Evolutionary conservation across 2,888 invertebrate genomes (phyloP).

Genomic region (Spilosoma lubricipeda): DNA sequence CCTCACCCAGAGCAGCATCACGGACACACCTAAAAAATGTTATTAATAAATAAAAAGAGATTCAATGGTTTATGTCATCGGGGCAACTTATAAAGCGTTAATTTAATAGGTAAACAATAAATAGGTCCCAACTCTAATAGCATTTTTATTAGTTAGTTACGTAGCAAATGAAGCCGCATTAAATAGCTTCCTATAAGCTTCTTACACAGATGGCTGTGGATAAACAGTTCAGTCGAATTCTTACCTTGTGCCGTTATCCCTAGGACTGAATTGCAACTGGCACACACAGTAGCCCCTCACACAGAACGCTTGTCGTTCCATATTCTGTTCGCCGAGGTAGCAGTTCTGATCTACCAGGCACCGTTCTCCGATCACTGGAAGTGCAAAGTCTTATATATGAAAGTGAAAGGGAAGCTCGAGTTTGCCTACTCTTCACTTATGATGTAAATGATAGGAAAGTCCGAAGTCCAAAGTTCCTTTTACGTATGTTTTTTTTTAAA

Average conservation of each 20-base stretch:
- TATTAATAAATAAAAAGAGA: too few relatives aligned
- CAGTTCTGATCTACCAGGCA: conserved; percentile 81
- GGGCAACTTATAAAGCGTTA: too few relatives aligned
- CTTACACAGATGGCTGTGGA: neutral
- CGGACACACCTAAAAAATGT: conserved; percentile 71
- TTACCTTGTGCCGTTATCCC: conserved; percentile 81
- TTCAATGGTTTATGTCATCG: too few relatives aligned
- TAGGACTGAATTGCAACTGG: conserved; percentile 77
- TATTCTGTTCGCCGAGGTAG: conserved; percentile 65
- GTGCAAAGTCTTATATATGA: neutral
- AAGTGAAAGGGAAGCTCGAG: neutral
- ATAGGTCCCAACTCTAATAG: too few relatives aligned
- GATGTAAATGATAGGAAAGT: too few relatives aligned
- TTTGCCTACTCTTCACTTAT: neutral
- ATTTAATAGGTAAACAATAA: too few relatives aligned
- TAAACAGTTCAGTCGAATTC: conserved; percentile 9
- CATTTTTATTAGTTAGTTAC: neutral
- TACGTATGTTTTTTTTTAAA: too few relatives aligned
- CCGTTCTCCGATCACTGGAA: conserved; percentile 77
- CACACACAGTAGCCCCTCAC: conserved; percentile 81
- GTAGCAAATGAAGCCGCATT: neutral
- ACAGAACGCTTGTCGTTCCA: conserved; percentile 76
- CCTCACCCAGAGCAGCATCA: conserved; percentile 76
- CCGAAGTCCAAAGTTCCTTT: too few relatives aligned
- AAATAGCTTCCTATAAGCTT: neutral